Base-by-base conservation (phyloP, 1,140 invertebrate species). In the Aphaenogaster rudis region DNA sequence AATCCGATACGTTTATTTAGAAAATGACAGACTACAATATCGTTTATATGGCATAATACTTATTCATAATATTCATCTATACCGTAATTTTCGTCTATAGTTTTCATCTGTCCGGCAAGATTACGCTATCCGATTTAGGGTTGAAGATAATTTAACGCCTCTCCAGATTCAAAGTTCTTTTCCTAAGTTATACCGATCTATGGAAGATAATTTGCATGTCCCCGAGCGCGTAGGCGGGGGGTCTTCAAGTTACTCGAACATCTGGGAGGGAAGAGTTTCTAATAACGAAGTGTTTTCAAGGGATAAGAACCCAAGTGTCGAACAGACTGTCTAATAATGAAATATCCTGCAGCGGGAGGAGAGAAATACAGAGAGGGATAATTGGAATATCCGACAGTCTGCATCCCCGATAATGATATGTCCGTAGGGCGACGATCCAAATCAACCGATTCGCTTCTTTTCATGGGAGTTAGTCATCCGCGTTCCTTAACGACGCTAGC, bases 251-350 rank as follows among this genome's bases (percentile, higher is more conserved):
- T 84, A 84, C 1, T 21, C 28, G 54, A 84, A 74, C 80, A 84
- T 76, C 69, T 61, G 80, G 42, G n/a, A 63, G 42, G 42, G 28
- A 76, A 74, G 54, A 84, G 42, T 63, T 76, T 84, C 42, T 84
- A 76, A 81, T 81, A 81, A 84, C 45, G 69, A 74, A 84, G 72
- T 76, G 57, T 84, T 84, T 84, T 54, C 69, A n/a, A 21, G 54
- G 36, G 57, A 76, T 33, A 57, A 61, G 69, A 76, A 15, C n/a
- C n/a, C 42, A 69, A 48, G 33, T 84, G 69, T 76, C 54, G 48
- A 36, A 76, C 45, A 61, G 80, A 76, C n/a, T 61, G 61, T 61
- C 54, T 74, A 84, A 50, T 84, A 84, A 84, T 84, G 15, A 61
- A 76, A 84, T 84, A 84, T 82, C 39, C 80, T 48, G 28, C 64